Evolutionary conservation across 1,140 invertebrate genomes (phyloP).

Genomic region (Zaprionus tsacasi): DNA sequence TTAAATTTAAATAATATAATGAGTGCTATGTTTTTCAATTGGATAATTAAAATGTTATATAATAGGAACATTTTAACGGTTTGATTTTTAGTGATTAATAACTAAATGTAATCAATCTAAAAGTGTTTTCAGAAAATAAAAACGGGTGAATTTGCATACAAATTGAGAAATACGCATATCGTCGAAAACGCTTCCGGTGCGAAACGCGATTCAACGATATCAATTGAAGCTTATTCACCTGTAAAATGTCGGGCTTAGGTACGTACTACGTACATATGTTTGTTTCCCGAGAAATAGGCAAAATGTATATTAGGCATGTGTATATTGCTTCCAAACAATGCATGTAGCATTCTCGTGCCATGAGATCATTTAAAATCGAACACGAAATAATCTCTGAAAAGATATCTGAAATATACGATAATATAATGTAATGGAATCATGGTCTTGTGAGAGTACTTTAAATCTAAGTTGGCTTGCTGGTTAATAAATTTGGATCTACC

Average conservation of each 20-base stretch:
- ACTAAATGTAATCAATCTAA: not conserved
- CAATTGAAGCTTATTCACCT: not conserved
- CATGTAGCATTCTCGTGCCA: not conserved
- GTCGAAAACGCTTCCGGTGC: not conserved
- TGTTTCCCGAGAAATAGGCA: not conserved
- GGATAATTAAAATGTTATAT: not conserved
- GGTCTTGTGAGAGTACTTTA: too few species aligned
- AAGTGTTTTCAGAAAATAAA: not conserved
- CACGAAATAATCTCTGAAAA: not conserved
- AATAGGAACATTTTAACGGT: not conserved
- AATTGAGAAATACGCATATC: not conserved
- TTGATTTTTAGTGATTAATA: not conserved
- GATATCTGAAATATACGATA: too few species aligned
- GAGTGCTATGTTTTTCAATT: too few species aligned
- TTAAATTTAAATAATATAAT: too few species aligned
- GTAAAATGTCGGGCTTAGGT: not conserved
- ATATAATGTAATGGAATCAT: too few species aligned
- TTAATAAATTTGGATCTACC: not conserved
- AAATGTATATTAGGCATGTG: too few species aligned
- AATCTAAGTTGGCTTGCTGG: not conserved
- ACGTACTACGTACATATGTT: not conserved
- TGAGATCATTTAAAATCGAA: slow-evolving; percentile 22
- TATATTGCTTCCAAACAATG: not conserved
- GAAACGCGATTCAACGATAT: not conserved
- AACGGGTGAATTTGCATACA: not conserved